Evolutionary conservation across 2,113 vertebrate species (phyloP).

Genomic region (Rhegmatorhina hoffmannsi): DNA sequence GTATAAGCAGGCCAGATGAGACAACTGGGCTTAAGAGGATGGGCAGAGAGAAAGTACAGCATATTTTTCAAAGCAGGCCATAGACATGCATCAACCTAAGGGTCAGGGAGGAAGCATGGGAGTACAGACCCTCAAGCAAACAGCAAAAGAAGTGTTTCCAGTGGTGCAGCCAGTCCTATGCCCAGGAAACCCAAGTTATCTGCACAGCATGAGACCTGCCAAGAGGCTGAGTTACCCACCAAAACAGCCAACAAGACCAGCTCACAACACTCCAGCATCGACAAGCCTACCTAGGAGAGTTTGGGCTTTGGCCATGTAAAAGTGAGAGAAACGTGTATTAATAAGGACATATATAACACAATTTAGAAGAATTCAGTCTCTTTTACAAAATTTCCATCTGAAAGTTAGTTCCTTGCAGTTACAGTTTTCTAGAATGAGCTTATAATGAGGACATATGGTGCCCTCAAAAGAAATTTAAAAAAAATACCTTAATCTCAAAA

Average conservation of each 20-base stretch:
- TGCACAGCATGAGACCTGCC: rapidly evolving
- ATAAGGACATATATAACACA: rapidly evolving
- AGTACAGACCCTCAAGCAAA: neutral
- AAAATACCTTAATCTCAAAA: neutral
- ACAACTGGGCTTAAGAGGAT: neutral
- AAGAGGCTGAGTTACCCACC: rapidly evolving
- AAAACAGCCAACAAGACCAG: neutral
- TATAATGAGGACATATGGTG: neutral
- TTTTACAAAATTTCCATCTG: neutral
- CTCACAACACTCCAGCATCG: neutral
- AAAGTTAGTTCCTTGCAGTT: neutral
- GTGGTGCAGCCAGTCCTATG: rapidly evolving
- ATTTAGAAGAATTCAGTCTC: rapidly evolving
- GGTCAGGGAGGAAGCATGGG: neutral
- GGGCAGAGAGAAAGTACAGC: neutral
- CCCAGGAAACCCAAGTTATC: neutral
- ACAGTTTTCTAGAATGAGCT: neutral
- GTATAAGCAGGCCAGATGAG: neutral
- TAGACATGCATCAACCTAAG: neutral
- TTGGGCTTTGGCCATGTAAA: neutral
- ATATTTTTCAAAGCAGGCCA: neutral
- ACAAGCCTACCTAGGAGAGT: neutral
- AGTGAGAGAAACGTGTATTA: neutral
- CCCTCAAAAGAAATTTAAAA: neutral
- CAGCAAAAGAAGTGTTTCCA: neutral